Evolutionary conservation across 2,113 vertebrate species (phyloP).

Genomic region (Chitala chitala): DNA sequence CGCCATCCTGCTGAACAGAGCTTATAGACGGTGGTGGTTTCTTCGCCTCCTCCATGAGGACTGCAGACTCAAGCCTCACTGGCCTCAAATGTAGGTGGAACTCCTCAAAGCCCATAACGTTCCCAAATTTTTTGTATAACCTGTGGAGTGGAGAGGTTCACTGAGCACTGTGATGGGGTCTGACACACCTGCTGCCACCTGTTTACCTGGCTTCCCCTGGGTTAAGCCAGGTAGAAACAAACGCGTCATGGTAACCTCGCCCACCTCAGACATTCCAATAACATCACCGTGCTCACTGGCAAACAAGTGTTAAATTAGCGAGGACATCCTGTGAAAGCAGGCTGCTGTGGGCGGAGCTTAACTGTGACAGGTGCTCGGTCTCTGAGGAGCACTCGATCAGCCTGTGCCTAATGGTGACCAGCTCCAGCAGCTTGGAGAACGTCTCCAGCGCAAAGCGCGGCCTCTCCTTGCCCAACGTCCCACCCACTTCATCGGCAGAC

Average conservation of each 20-base stretch:
- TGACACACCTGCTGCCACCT: too few species aligned
- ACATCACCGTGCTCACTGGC: too few species aligned
- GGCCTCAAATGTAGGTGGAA: constrained; percentile 65
- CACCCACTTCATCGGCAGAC: constrained; percentile 37
- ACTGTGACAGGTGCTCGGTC: constrained; percentile 51
- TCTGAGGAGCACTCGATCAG: constrained; percentile 56
- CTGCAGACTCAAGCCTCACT: constrained; percentile 56
- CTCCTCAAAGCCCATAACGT: constrained; percentile 58
- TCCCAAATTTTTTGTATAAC: constrained; percentile 56
- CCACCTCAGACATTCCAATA: too few species aligned
- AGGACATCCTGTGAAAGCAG: background rate
- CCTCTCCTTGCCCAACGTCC: constrained; percentile 46
- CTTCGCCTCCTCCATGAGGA: constrained; percentile 47
- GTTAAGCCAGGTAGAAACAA: too few species aligned
- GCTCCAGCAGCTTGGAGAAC: constrained; percentile 59
- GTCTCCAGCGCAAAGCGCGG: constrained; percentile 49
- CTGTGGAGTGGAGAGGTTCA: constrained; percentile 36
- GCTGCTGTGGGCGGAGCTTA: constrained; percentile 19
- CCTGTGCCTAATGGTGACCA: constrained; percentile 52
- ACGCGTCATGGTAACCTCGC: too few species aligned
- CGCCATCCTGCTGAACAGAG: constrained; percentile 51
- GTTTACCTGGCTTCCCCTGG: too few species aligned
- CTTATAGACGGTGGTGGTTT: constrained; percentile 55
- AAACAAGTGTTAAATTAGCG: too few species aligned
- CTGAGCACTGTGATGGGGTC: background rate